Base-by-base conservation (phyloP, 2,888 invertebrate species). In the Rhagonycha lutea region DNA sequence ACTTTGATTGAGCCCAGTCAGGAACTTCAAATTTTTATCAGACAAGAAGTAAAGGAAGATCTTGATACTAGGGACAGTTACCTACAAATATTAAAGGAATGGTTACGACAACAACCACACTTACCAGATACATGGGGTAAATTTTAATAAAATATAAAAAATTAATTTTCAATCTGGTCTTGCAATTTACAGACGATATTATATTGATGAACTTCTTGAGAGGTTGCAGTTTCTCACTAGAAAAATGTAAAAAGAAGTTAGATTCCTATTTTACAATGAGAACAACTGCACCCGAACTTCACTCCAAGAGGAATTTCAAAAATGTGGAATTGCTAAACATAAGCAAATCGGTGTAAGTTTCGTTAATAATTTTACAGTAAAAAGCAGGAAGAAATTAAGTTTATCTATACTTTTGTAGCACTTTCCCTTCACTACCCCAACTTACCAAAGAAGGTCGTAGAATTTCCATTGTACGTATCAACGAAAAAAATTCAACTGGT, bases 231-330 rank as follows among this genome's bases (percentile, higher is more conserved):
- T 96, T 95, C 88, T 95, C 95, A 71, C 86, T 96, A 86, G 95
- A 96, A 88, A 95, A 94, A 88, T 93, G 94, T 86, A 96, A 96
- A 88, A 91, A 92, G 84, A 96, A 96, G 87, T 88, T 96, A 84
- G 96, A 96, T 87, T 95, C 95, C 94, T 96, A 95, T 88, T 95
- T 95, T 87, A 95, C 96, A 10, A 94, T 95, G 94, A 90, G 95
- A 23, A 91, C 93, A 5, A 94, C 95, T 0, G 92, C 94, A 32
- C 96, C 96, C 0, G 96, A 96, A 85, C 94, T 96, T 88, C 96
- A 95, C 87, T 88, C 90, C 75, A 92, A 95, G 85, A 91, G 95
- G 78, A 95, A 95, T 84, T 91, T 95, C 78, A 91, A 88, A 11
- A 91, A 92, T 67, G 93, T 93, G 0, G 94, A 95, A 83, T 87